Conservation (phyloP, 2,797 vertebrate genomes). For the Yasuhikotakia modesta region DNA sequence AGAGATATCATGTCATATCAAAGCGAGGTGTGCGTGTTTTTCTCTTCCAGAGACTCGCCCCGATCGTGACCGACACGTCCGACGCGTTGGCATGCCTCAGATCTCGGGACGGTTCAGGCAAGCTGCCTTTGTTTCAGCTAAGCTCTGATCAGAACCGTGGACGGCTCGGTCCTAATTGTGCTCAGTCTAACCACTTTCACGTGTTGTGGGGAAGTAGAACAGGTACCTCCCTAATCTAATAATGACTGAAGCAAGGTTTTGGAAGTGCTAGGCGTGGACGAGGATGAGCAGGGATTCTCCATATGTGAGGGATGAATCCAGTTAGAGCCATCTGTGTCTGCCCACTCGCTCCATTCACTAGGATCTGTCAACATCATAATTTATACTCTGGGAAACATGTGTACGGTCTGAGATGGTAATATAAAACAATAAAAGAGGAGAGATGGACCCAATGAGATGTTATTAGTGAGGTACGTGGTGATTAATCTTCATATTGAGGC, state of each 20-base stretch:
- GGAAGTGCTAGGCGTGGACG: constrained; percentile 44
- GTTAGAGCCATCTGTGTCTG: constrained; percentile 49
- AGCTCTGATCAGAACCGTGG: constrained; percentile 78
- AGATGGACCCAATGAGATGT: constrained; percentile 10
- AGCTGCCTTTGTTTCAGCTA: constrained; percentile 71
- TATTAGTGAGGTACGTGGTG: background rate
- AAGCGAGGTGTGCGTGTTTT: constrained; percentile 35
- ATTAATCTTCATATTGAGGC: constrained; percentile 32
- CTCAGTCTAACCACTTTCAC: constrained; percentile 77
- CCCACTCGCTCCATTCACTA: constrained; percentile 43
- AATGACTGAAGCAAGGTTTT: constrained; percentile 57
- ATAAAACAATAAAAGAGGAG: constrained; percentile 47
- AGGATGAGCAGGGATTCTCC: constrained; percentile 53
- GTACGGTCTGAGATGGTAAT: constrained; percentile 48
- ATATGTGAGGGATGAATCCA: constrained; percentile 50
- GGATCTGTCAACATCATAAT: constrained; percentile 45
- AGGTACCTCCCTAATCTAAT: constrained; percentile 77
- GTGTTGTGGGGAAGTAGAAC: constrained; percentile 68
- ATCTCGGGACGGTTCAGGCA: constrained; percentile 35
- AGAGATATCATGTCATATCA: constrained; percentile 46
- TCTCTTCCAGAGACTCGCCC: constrained; percentile 43
- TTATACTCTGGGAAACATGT: constrained; percentile 49
- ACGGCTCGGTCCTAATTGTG: constrained; percentile 73
- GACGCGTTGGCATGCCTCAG: constrained; percentile 42
- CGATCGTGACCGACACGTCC: constrained; percentile 51